Evolutionary conservation across 1,140 invertebrate species (phyloP), one percentile per base, ranked within the genome.

Genomic region (Venturia canescens): DNA sequence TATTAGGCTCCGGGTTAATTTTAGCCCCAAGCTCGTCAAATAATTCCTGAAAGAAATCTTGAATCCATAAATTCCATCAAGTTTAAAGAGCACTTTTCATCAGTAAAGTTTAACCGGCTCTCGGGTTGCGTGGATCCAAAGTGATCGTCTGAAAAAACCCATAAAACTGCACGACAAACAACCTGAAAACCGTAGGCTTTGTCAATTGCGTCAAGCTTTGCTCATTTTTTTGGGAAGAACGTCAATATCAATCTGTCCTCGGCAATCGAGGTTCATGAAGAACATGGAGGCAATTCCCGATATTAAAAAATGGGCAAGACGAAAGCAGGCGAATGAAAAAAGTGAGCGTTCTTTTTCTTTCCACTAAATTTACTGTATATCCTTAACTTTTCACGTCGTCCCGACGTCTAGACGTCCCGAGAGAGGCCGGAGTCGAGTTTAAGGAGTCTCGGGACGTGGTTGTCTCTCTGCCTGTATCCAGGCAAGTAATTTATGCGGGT

Each of bases 371-470:
- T 31, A 69, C 29, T 34, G 66, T 69, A 31, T 69, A 69, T 69
- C 66, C 66, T 69, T 69, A 69, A 69, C 66, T 69, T 69, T 69
- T 69, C 66, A 69, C 66, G 66, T 69, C 66, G 66, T 69, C 27
- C 66, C 66, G 66, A 69, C 66, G 66, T 69, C 66, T 69, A 69
- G 66, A 69, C 66, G 18, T 69, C 66, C 66, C 26, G 26, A 21
- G 66, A 69, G 66, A 69, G 15, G 27, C 21, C 6, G 29, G 4
- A 69, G 66, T 69, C 66, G 66, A 69, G 66, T 69, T 69, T 69
- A 69, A 69, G 66, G 66, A 69, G 66, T 29, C 66, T 69, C 29
- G 66, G 66, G 66, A 69, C 66, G 29, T 69, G 66, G 27, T 69
- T 29, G 66, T 69, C 66, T 29, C 66, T 31, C 66, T n/a, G 15